Base-by-base conservation (phyloP, 2,797 vertebrate genomes). In the Poeciliopsis paucimaculata region DNA sequence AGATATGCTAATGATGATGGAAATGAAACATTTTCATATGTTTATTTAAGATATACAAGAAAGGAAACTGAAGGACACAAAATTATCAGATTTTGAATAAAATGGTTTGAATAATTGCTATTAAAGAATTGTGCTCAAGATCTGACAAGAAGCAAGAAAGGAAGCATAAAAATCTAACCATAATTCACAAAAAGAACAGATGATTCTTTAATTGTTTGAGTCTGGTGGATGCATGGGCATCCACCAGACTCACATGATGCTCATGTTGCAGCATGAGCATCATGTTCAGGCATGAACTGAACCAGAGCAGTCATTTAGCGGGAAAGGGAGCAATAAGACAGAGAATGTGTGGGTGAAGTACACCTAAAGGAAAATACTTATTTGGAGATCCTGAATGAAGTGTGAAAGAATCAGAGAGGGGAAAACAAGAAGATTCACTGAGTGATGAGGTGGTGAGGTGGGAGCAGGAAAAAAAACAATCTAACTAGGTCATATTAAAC, bases 381-480 rank as follows among this genome's bases (percentile, higher is more conserved):
- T 57, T n/a, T 4, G 2, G 53, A 57, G 39, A 62, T 60, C 3
- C 1, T 23, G 7, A 16, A 28, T 72, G 43, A 80, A 76, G 49
- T 49, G 39, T 47, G 8, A 60, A 34, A 28, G 28, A 77, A 28
- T 0, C 6, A 78, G 77, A 73, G 20, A 45, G 45, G 12, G 0
- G 71, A 55, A 72, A 7, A 18, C 47, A 75, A 46, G 64, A 71
- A n/a, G 79, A 83, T 79, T 43, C 9, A 2, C 16, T 0, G 46
- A 81, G 81, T 77, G 31, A 34, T 78, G 2, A 75, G 83, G 77
- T 11, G 3, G 43, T 36, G 73, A 31, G 41, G 73, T 53, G 15
- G 51, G 57, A 82, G 78, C 71, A 46, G 51, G 77, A 13, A 3
- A 64, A 41, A 49, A 20, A 77, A 39, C 55, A 28, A 51, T 45